phyloP scores from a whole-genome alignment of 2,888 invertebrate genomes.

The Heliconius cydno region DNA sequence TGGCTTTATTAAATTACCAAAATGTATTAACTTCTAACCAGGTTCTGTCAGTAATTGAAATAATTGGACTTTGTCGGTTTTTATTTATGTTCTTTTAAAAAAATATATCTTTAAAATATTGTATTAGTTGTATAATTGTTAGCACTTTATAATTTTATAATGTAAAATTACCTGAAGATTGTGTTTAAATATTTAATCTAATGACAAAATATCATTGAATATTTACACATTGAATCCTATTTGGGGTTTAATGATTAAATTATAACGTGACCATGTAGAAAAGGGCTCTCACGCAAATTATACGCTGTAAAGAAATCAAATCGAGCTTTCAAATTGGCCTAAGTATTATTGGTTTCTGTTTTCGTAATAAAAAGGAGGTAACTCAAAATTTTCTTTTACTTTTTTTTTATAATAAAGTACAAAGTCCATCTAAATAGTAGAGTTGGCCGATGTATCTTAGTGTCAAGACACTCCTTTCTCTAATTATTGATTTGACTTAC shows the following conservation, averaged over 20 bases:
- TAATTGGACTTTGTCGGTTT: no score
- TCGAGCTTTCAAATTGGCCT: slow-evolving; percentile 21
- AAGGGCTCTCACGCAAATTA: slow-evolving; percentile 32
- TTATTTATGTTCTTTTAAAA: background rate
- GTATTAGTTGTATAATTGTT: no score
- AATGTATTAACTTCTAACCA: no score
- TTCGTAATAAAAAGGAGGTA: slow-evolving; percentile 7
- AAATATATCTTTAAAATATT: no score
- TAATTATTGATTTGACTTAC: no score
- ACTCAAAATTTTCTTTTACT: background rate
- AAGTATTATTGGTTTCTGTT: slow-evolving; percentile 24
- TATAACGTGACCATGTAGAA: slow-evolving; percentile 27
- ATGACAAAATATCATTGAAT: background rate
- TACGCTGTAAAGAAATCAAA: slow-evolving; percentile 33
- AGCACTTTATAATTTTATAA: background rate
- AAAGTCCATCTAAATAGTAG: no score
- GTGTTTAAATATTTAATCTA: no score
- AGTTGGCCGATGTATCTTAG: no score
- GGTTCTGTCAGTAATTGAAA: no score
- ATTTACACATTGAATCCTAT: slow-evolving; percentile 9
- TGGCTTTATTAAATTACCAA: no score
- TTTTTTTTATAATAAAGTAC: background rate
- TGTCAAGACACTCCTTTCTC: no score
- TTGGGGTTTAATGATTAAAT: slow-evolving; percentile 24
- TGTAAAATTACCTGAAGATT: background rate